Percentiles rank a stretch among this genome's conserved stretches.
These are phyloP conservation scores for Cryptocephalus moraei DNA, from an alignment of 2,888 invertebrate species.

Conservation along the genomic window DNA sequence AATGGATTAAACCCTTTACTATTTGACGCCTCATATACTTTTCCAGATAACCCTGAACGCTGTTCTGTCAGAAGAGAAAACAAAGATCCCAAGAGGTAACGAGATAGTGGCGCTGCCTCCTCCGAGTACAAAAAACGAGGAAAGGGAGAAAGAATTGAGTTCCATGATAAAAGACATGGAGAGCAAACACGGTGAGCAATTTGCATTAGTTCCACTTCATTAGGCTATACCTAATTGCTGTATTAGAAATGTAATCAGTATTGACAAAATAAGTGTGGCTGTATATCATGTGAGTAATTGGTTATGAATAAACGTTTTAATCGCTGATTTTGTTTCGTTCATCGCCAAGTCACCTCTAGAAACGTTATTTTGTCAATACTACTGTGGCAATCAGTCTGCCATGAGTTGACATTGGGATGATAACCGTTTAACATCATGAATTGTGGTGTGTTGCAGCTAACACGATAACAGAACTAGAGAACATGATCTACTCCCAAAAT, in stretches of 20 bases:
- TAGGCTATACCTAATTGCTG: neutral
- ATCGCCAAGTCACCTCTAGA: no score
- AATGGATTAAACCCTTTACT: no score
- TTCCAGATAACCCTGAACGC: constrained; percentile 32
- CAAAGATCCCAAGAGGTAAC: constrained; percentile 22
- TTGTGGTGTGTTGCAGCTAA: constrained; percentile 56
- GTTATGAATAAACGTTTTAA: no score
- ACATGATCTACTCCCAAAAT: constrained; percentile 84
- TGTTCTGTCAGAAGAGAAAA: constrained; percentile 32
- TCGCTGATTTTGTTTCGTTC: no score
- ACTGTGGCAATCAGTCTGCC: constrained; percentile 16
- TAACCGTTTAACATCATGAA: constrained; percentile 5
- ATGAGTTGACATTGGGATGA: constrained; percentile 36
- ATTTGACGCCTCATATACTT: neutral
- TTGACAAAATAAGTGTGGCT: neutral
- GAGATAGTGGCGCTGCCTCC: constrained; percentile 31
- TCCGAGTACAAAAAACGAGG: constrained; percentile 25
- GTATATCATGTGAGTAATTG: no score
- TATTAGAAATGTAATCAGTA: neutral
- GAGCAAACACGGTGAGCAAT: constrained; percentile 64
- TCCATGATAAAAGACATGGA: constrained; percentile 71
- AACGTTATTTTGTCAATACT: neutral
- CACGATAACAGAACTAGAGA: constrained; percentile 82
- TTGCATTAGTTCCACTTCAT: neutral
- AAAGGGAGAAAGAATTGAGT: constrained; percentile 56